Percentiles rank a stretch among this genome's conserved stretches.
Conservation (phyloP, 2,888 invertebrate genomes). For the Cosmia pyralina region DNA sequence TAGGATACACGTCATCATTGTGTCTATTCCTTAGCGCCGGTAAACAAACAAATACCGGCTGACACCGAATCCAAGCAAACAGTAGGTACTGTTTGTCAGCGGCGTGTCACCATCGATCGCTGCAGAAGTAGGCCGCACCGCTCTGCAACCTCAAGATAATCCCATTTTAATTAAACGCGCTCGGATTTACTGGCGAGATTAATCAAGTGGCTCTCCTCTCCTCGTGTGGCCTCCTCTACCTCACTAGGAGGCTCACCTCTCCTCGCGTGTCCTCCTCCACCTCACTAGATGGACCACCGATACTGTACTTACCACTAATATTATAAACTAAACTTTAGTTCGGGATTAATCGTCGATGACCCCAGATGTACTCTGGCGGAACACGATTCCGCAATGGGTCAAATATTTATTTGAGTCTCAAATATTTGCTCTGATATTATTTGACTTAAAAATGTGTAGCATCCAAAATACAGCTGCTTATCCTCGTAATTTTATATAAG, state of each 20-base stretch:
- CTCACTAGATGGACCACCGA: neutral
- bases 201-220: conserved; percentile 76
- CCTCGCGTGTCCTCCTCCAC: conserved; percentile 37
- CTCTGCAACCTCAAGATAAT: conserved; percentile 79
- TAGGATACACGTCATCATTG: neutral
- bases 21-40: neutral
- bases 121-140: conserved; percentile 63
- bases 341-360: conserved; percentile 19
- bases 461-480: neutral
- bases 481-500: neutral
- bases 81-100: conserved; percentile 17
- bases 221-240: conserved; percentile 36
- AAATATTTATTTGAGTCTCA: conserved; percentile 10
- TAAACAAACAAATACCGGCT: neutral
- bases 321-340: conserved; percentile 31
- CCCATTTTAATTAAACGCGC: conserved; percentile 85
- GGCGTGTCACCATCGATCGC: conserved; percentile 48
- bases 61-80: neutral
- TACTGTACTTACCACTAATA: conserved; percentile 1
- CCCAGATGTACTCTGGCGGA: conserved; percentile 7
- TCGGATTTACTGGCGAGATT: conserved; percentile 79
- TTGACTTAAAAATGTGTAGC: neutral
- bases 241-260: conserved; percentile 59
- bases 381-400: conserved; percentile 1
- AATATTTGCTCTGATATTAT: conserved; percentile 14